Evolutionary conservation across 2,888 invertebrate genomes (phyloP), one percentile per base, ranked within the genome.

Genomic region (Chaetogeoica ovagalla): DNA sequence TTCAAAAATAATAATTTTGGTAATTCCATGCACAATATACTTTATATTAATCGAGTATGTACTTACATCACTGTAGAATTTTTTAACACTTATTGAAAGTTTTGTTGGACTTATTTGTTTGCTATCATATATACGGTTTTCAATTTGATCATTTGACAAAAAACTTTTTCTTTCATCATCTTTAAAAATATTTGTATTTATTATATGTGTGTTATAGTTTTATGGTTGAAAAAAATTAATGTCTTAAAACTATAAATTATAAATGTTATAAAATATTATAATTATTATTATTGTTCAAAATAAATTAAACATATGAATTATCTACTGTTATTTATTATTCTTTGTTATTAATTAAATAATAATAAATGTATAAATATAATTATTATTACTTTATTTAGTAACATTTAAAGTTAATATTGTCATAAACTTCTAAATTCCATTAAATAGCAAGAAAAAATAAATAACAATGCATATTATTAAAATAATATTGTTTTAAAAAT

Each of bases 51-150:
- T 48, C 11, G 30, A 66, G 19, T 43, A 59, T 76, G 75, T 59
- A 79, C 79, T 79, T 71, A 79, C 79, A 79, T 63, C 57, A 79
- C 63, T 79, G 57, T 79, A 79, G 55, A 79, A 79, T 6, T 62
- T 71, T 79, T 79, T 79, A 19, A 71, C 79, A 57, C 62, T 63
- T 23, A 79, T 79, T 15, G 77, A 69, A 37, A 77, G 60, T 71
- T 79, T 79, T 63, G 70, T 79, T 55, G 79, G 70, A 63, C 79
- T 71, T 63, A 79, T 39, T 57, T 55, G 63, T 71, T 79, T 79
- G 37, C 63, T 71, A 71, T 79, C 63, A 71, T 79, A 77, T 55
- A 71, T 57, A 37, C 17, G 37, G 13, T 52, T 19, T 17, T 77
- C 39, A 62, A 62, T 77, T 52, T 69, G 37, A 62, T 52, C 21